Conservation (phyloP, 1,140 invertebrate species). For the Trichogramma pretiosum region DNA sequence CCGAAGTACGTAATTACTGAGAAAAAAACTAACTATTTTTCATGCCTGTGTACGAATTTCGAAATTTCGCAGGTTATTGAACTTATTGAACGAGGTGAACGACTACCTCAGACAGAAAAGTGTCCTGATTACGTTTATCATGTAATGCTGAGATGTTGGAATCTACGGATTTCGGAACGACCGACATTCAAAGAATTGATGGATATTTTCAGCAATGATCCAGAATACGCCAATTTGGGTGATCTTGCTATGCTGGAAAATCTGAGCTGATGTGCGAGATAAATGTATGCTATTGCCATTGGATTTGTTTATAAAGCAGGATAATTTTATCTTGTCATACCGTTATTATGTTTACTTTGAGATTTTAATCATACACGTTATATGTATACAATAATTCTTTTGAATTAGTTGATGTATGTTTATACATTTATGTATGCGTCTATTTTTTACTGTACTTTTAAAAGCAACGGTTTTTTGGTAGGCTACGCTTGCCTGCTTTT, state of each 20-base stretch:
- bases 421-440: too few species aligned
- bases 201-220: slow-evolving; percentile 63
- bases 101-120: slow-evolving; percentile 65
- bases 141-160: slow-evolving; percentile 87
- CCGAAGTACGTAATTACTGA: slow-evolving; percentile 53
- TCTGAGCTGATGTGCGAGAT: slow-evolving; percentile 40
- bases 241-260: slow-evolving; percentile 47
- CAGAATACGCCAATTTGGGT: slow-evolving; percentile 61
- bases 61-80: slow-evolving; percentile 63
- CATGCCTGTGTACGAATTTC: not conserved
- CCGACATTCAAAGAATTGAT: slow-evolving; percentile 76
- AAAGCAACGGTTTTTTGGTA: too few species aligned
- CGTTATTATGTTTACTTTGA: too few species aligned
- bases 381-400: too few species aligned
- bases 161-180: slow-evolving; percentile 63
- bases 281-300: too few species aligned
- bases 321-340: too few species aligned
- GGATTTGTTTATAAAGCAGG: too few species aligned
- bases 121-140: slow-evolving; percentile 81
- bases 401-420: too few species aligned
- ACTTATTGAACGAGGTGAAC: slow-evolving; percentile 64
- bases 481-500: too few species aligned
- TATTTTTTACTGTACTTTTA: slow-evolving; percentile 14
- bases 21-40: not conserved
- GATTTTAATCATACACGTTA: too few species aligned